A percentile compares a stretch with the other conserved stretches of the same genome.
Conservation (phyloP, 2,888 invertebrate genomes). For the Pyrrhia umbra region DNA sequence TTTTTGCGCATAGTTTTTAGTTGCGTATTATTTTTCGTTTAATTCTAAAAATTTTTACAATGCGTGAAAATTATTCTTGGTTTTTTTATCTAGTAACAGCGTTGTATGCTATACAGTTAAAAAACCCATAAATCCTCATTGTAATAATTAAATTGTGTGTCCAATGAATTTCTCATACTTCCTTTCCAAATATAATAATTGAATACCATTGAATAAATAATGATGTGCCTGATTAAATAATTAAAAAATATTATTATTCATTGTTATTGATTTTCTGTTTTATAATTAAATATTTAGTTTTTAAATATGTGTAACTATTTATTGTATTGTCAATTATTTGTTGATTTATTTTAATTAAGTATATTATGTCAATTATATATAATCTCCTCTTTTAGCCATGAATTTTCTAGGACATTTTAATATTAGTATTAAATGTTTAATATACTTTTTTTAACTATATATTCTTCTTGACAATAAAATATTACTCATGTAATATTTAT, state of each 20-base stretch:
- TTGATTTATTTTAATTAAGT: constrained; percentile 55
- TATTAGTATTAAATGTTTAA: constrained; percentile 16
- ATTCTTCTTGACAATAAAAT: constrained; percentile 5
- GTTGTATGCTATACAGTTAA: too few relatives aligned
- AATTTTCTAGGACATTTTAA: constrained; percentile 35
- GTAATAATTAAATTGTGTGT: constrained; percentile 4
- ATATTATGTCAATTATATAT: constrained; percentile 35
- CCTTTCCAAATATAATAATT: constrained; percentile 47
- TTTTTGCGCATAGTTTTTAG: too few relatives aligned
- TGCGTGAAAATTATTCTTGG: too few relatives aligned
- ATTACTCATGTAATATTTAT: constrained; percentile 3
- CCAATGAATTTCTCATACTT: constrained; percentile 9
- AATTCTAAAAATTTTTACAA: too few relatives aligned
- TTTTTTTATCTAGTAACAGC: too few relatives aligned
- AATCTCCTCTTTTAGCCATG: constrained; percentile 29
- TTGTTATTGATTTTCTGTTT: constrained; percentile 60
- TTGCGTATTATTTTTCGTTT: too few relatives aligned
- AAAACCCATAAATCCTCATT: background rate
- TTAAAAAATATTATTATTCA: constrained; percentile 50
- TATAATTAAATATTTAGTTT: constrained; percentile 48
- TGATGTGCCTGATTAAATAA: constrained; percentile 64
- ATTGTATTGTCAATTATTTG: constrained; percentile 58
- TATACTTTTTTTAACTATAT: constrained; percentile 18
- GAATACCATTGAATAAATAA: constrained; percentile 58
- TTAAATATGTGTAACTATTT: constrained; percentile 57